Evolutionary conservation across 2,888 invertebrate species (phyloP).

Genomic region (Eilema caniola): DNA sequence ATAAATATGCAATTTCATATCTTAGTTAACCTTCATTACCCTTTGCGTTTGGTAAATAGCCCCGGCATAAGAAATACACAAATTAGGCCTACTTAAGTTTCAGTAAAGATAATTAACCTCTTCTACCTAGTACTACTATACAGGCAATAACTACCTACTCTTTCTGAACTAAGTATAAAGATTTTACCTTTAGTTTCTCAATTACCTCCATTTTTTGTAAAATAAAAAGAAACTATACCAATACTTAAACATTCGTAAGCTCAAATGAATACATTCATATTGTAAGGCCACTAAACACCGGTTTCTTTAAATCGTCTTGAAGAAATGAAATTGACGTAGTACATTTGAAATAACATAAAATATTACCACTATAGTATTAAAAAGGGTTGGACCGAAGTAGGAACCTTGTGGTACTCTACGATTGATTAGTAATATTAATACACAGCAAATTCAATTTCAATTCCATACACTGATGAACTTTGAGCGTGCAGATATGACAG

Average conservation of each 20-base stretch:
- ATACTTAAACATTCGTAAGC: too few species aligned
- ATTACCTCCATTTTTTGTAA: too few species aligned
- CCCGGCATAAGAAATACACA: too few species aligned
- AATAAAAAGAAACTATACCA: too few species aligned
- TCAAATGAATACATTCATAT: not conserved
- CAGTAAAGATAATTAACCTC: not conserved
- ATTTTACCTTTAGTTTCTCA: not conserved
- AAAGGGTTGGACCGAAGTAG: not conserved
- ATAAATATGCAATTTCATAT: too few species aligned
- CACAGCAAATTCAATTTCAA: too few species aligned
- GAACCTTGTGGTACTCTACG: not conserved
- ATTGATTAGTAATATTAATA: not conserved
- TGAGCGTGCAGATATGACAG: too few species aligned
- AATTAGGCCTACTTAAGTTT: not conserved
- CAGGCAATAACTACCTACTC: too few species aligned
- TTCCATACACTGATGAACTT: not conserved
- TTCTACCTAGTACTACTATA: too few species aligned
- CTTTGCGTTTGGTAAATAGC: too few species aligned
- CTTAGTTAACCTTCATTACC: too few species aligned
- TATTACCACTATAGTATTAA: not conserved
- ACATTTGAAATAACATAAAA: not conserved
- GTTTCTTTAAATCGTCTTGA: not conserved
- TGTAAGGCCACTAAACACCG: not conserved
- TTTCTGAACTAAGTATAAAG: not conserved
- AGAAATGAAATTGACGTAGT: too few species aligned